These are phyloP conservation scores for Drosophila navojoa DNA, from an alignment of 1,140 invertebrate species.

Conservation along the genomic window DNA sequence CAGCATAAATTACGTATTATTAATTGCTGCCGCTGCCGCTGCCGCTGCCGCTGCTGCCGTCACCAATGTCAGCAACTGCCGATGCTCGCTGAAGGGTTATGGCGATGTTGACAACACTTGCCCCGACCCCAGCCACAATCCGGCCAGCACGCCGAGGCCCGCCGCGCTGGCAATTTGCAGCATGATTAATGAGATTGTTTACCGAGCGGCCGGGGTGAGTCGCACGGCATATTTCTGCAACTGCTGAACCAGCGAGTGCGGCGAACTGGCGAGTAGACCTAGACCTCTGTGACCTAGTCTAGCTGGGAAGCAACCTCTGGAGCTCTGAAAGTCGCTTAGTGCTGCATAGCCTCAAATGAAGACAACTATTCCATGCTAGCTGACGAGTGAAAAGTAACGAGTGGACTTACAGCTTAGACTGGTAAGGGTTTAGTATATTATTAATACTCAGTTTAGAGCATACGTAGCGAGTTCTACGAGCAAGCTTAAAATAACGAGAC, in stretches of 20 bases:
- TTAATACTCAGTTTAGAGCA: no score
- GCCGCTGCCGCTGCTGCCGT: conserved; percentile 46
- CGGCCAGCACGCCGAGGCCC: background rate
- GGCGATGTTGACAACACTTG: conserved; percentile 69
- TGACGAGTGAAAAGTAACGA: no score
- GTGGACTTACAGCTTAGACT: no score
- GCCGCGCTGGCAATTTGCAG: conserved; percentile 29
- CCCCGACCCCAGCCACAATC: background rate
- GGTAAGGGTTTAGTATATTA: no score
- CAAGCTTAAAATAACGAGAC: background rate
- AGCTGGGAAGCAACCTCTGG: background rate
- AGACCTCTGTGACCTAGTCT: background rate
- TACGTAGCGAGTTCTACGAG: no score
- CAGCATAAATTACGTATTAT: conserved; percentile 80
- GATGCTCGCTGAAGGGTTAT: conserved; percentile 66
- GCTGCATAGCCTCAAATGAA: background rate
- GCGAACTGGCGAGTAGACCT: no score
- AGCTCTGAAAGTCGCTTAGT: no score
- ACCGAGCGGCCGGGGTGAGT: conserved; percentile 9
- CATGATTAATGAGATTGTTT: conserved; percentile 48
- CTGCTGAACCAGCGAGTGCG: background rate
- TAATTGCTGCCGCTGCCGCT: conserved; percentile 67
- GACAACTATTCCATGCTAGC: no score
- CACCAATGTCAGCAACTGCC: conserved; percentile 35
- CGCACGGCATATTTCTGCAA: background rate